These are phyloP conservation scores for Dioctria rufipes DNA, from an alignment of 2,888 invertebrate species.

Conservation along the genomic window DNA sequence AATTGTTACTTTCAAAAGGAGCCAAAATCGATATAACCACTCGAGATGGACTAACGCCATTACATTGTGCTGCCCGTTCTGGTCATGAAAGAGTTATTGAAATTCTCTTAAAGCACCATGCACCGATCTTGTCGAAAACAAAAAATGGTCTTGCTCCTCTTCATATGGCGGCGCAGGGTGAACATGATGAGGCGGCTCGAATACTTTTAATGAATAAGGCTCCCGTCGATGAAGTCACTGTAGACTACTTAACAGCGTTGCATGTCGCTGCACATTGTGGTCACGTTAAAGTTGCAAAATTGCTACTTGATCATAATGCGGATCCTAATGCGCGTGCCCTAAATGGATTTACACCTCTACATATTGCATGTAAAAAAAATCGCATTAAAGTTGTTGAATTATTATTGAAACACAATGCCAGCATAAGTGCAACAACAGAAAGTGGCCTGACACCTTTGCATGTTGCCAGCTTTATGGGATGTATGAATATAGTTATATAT, in stretches of 20 bases:
- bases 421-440: constrained; percentile 81
- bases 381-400: constrained; percentile 96
- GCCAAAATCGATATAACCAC: constrained; percentile 95
- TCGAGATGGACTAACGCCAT: constrained; percentile 93
- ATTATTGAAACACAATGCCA: constrained; percentile 94
- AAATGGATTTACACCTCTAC: constrained; percentile 98
- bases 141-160: constrained; percentile 97
- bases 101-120: constrained; percentile 87
- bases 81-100: constrained; percentile 97
- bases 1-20: constrained; percentile 87
- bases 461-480: constrained; percentile 99
- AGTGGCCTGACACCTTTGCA: constrained; percentile 96
- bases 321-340: constrained; percentile 96
- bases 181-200: constrained; percentile 96
- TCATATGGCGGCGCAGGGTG: constrained; percentile 99
- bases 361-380: constrained; percentile 99
- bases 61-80: constrained; percentile 97
- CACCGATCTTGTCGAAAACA: constrained; percentile 95
- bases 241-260: constrained; percentile 96
- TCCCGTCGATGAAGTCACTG: constrained; percentile 98
- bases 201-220: constrained; percentile 93
- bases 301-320: constrained; percentile 93
- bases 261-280: constrained; percentile 97
- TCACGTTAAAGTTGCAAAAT: constrained; percentile 92
- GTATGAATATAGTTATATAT: constrained; percentile 98